Base-by-base conservation (phyloP, 2,797 vertebrate genomes). In the Lemur catta region DNA sequence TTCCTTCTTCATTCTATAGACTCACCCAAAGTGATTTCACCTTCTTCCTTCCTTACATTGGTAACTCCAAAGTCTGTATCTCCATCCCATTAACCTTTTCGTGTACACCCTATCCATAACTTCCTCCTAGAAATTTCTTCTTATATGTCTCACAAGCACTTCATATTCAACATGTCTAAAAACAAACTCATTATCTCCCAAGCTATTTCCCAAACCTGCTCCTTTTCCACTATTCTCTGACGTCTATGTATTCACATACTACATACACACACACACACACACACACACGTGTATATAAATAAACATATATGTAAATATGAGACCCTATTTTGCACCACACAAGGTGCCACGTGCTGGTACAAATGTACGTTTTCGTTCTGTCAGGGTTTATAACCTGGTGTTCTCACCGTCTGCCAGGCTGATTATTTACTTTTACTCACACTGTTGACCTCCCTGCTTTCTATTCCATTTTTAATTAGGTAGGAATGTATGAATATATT, bases 131-230 rank as follows among this genome's bases (percentile, higher is more conserved):
- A 28, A 28, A 57, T 33, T 86, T 78, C 38, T 78, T 41, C 43
- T 78, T 41, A 57, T n/a, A 35, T 71, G 4, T 55, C 48, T 57
- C 33, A 12, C 7, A 75, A 72, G 61, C 28, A 84, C 9, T 9
- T 84, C 38, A 69, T 28, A 14, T 50, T 90, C 57, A 87, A 46
- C 14, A 69, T 17, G 30, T 50, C 30, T 69, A 87, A 92, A 85
- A 69, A 59, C 26, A 91, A 86, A 95, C 13, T 80, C 38, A 48
- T 50, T 50, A n/a, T 65, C 24, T 59, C 41, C 46, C n/a, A 72
- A 41, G 4, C 6, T 78, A 7, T 4, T 38, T 84, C 13, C 48
- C 38, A 46, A 26, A 78, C 22, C 38, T 85, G 41, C 7, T 91
- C 15, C 28, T 61, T 81, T 76, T 2, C 41, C 30, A 86, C 9